Conservation (phyloP, 2,113 vertebrate genomes). For the Corynorhinus townsendii region DNA sequence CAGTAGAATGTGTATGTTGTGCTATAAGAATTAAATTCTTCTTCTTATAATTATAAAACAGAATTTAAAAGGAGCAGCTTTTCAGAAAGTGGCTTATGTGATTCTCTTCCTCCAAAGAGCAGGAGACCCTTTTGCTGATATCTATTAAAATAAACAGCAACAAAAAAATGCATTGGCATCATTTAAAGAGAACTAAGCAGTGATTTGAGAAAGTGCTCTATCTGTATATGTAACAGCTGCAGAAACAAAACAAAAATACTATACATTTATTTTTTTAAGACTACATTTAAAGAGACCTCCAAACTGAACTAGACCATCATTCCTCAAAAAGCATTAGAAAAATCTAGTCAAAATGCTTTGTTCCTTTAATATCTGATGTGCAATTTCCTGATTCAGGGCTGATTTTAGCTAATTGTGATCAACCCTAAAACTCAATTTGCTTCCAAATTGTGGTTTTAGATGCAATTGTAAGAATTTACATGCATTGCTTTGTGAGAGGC, state of each 20-base stretch:
- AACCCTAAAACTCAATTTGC: not conserved
- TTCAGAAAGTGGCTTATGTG: not conserved
- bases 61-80: conserved; percentile 28
- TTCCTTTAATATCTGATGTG: not conserved
- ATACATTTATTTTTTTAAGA: not conserved
- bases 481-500: not conserved
- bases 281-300: not conserved
- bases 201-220: not conserved
- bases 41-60: not conserved
- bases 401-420: not conserved
- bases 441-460: not conserved
- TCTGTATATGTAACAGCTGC: not conserved
- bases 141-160: conserved; percentile 7
- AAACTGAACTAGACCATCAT: not conserved
- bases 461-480: not conserved
- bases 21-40: not conserved
- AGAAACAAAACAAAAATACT: not conserved
- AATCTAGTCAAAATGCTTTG: not conserved
- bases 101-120: conserved; percentile 21
- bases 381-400: not conserved
- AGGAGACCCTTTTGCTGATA: not conserved
- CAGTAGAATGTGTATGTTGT: not conserved
- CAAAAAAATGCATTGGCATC: not conserved
- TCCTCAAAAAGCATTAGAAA: not conserved
- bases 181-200: not conserved